Conservation (phyloP, 2,888 invertebrate genomes). For the Acanthosoma haemorrhoidale region DNA sequence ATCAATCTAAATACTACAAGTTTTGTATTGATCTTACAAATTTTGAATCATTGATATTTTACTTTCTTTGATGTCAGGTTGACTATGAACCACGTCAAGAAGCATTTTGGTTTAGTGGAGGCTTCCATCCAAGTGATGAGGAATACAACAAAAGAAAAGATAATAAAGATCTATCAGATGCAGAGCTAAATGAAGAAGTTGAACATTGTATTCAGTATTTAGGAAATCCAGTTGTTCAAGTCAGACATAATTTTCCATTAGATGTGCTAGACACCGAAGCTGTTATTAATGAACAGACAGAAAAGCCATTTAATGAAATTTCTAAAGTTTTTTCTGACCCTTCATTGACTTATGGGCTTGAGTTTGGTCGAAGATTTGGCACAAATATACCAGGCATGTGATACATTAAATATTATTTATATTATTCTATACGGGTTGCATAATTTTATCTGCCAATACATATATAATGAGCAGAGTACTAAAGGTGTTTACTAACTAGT, state of each 20-base stretch:
- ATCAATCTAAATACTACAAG: neutral
- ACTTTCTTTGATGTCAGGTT: slow-evolving; percentile 49
- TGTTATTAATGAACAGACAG: neutral
- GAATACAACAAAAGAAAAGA: slow-evolving; percentile 36
- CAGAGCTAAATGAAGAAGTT: slow-evolving; percentile 42
- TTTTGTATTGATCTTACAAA: neutral
- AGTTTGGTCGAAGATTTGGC: slow-evolving; percentile 55
- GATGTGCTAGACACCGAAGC: slow-evolving; percentile 26
- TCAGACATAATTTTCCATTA: slow-evolving; percentile 50
- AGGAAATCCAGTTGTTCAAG: slow-evolving; percentile 62
- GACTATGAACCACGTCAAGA: slow-evolving; percentile 75
- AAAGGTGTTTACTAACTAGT: neutral
- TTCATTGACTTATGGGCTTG: slow-evolving; percentile 52
- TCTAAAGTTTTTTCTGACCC: slow-evolving; percentile 51
- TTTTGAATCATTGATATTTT: neutral
- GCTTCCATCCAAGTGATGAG: slow-evolving; percentile 55
- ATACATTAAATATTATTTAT: slow-evolving; percentile 49
- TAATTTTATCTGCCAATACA: slow-evolving; percentile 69
- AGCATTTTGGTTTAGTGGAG: slow-evolving; percentile 80
- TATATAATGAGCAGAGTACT: neutral
- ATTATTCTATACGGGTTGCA: too few species aligned
- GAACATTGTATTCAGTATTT: slow-evolving; percentile 65
- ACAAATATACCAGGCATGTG: slow-evolving; percentile 68
- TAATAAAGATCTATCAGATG: slow-evolving; percentile 34
- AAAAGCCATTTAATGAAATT: slow-evolving; percentile 52